phyloP scores from a whole-genome alignment of 1,140 invertebrate species.

The Zeugodacus cucurbitae region DNA sequence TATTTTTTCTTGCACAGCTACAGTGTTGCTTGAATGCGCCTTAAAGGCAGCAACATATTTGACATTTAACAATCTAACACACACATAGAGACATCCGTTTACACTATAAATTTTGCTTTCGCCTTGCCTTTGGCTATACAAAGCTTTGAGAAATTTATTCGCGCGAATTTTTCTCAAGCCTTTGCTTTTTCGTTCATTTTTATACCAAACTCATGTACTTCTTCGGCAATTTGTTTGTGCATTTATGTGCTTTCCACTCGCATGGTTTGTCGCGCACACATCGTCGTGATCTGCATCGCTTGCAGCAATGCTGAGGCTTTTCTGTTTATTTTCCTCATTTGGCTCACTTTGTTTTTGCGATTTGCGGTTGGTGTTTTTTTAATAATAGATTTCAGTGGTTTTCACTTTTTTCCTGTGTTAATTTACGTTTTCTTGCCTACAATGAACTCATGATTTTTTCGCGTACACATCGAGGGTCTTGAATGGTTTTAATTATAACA shows the following conservation, averaged over 20 bases:
- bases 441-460: no score
- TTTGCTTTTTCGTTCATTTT: neutral
- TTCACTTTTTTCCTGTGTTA: neutral
- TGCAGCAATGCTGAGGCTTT: neutral
- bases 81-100: neutral
- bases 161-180: neutral
- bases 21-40: neutral
- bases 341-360: neutral
- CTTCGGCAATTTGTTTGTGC: neutral
- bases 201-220: neutral
- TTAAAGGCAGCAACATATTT: conserved; percentile 27
- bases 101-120: neutral
- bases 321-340: neutral
- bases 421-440: neutral
- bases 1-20: neutral
- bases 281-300: neutral
- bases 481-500: no score
- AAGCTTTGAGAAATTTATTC: no score
- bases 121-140: no score
- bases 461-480: no score
- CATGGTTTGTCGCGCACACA: neutral
- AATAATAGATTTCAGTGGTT: neutral
- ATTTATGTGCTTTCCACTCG: neutral
- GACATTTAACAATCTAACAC: neutral
- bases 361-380: conserved; percentile 17